These are phyloP conservation scores for Spialia ferax DNA, from an alignment of 2,888 invertebrate species.

Conservation along the genomic window DNA sequence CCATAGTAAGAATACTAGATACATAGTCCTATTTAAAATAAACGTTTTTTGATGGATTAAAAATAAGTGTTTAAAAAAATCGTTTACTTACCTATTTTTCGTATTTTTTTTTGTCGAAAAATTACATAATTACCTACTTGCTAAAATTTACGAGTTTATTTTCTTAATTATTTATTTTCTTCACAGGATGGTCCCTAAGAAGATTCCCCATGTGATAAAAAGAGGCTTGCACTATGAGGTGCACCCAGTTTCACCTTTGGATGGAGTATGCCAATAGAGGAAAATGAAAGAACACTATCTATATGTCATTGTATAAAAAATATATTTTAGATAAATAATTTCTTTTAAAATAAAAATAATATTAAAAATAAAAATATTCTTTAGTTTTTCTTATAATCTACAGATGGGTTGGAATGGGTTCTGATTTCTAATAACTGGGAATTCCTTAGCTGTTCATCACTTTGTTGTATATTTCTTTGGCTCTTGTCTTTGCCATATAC, in stretches of 20 bases:
- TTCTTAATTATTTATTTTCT: conserved; percentile 1
- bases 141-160: too few relatives aligned
- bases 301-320: conserved; percentile 43
- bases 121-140: too few relatives aligned
- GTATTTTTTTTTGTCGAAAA: too few relatives aligned
- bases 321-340: conserved; percentile 26
- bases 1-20: too few relatives aligned
- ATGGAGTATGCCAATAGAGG: conserved; percentile 69
- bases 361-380: conserved; percentile 43
- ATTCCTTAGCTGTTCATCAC: conserved; percentile 45
- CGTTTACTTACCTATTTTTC: too few relatives aligned
- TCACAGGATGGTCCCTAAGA: conserved; percentile 96
- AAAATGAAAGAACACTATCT: conserved; percentile 42
- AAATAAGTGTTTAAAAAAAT: too few relatives aligned
- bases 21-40: too few relatives aligned
- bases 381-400: conserved; percentile 5
- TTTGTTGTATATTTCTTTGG: conserved; percentile 59
- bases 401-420: not conserved
- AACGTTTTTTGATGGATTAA: too few relatives aligned
- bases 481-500: conserved; percentile 58
- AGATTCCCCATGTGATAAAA: conserved; percentile 94
- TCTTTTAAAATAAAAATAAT: not conserved
- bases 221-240: conserved; percentile 88
- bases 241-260: conserved; percentile 69
- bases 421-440: too few relatives aligned